Evolutionary conservation across 2,113 vertebrate genomes (phyloP).

Genomic region (Gambusia affinis): DNA sequence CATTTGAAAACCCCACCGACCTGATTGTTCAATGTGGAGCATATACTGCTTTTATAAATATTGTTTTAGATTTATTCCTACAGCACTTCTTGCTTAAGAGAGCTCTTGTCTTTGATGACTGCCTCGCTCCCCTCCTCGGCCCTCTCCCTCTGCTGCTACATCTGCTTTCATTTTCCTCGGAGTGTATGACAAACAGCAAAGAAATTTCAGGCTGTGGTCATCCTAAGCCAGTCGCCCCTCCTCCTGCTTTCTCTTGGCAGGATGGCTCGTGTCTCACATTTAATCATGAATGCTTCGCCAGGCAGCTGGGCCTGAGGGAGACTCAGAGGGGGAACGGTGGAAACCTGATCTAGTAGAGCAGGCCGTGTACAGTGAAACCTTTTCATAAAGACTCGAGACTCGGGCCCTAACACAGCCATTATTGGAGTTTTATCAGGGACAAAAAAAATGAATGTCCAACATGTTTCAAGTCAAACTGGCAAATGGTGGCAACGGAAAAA

Average conservation of each 20-base stretch:
- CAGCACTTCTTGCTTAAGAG: conserved; percentile 59
- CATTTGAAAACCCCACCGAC: conserved; percentile 47
- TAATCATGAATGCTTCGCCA: conserved; percentile 79
- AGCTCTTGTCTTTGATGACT: conserved; percentile 61
- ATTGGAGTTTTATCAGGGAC: conserved; percentile 28
- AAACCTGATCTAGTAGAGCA: conserved; percentile 65
- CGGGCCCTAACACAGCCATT: conserved; percentile 29
- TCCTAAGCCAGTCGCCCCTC: conserved; percentile 67
- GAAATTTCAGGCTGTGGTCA: conserved; percentile 80
- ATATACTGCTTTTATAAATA: conserved; percentile 44
- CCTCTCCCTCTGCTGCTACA: conserved; percentile 64
- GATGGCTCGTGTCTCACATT: conserved; percentile 76
- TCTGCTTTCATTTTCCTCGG: conserved; percentile 83
- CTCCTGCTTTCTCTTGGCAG: conserved; percentile 77
- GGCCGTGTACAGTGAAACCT: conserved; percentile 55
- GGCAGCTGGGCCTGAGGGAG: conserved; percentile 67
- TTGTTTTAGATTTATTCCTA: conserved; percentile 52
- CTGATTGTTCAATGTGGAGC: not conserved
- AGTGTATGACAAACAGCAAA: conserved; percentile 81
- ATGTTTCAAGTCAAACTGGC: conserved; percentile 22
- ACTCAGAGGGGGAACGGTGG: conserved; percentile 50
- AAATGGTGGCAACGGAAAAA: conserved; percentile 28
- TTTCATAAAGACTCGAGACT: conserved; percentile 52
- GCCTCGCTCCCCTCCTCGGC: conserved; percentile 34
- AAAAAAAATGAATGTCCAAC: conserved; percentile 21